Evolutionary conservation across 2,113 vertebrate species (phyloP).

Genomic region (Chloebia gouldiae): DNA sequence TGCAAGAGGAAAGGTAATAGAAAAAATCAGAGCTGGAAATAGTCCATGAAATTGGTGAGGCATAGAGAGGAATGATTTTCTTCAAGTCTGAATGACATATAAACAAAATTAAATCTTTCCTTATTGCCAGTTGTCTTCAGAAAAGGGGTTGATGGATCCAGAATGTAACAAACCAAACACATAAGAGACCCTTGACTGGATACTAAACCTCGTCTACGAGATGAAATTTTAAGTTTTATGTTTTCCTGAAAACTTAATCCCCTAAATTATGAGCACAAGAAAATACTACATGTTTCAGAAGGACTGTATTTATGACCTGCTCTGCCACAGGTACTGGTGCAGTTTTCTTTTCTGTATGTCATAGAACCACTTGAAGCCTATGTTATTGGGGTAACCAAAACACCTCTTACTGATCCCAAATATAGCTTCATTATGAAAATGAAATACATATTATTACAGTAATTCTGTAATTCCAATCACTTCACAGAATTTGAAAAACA

Average conservation of each 20-base stretch:
- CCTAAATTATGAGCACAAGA: neutral
- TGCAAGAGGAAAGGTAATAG: neutral
- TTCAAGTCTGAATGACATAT: neutral
- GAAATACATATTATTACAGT: neutral
- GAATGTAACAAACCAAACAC: neutral
- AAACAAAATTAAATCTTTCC: neutral
- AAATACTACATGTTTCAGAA: neutral
- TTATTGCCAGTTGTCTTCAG: neutral
- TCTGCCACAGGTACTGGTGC: neutral
- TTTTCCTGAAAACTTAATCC: neutral
- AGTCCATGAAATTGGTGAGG: neutral
- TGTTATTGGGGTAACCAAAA: accelerated
- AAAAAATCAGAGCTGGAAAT: neutral
- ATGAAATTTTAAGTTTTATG: neutral
- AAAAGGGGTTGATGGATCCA: neutral
- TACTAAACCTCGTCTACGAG: neutral
- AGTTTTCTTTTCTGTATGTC: neutral
- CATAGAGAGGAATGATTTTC: neutral
- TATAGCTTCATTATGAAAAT: neutral
- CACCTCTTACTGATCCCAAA: neutral
- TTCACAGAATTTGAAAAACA: neutral
- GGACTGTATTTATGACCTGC: neutral
- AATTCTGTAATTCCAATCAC: neutral
- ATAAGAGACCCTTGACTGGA: neutral
- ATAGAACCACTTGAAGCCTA: neutral